Percentiles rank a stretch among this genome's conserved stretches.
phyloP scores from a whole-genome alignment of 2,113 vertebrate species.

The Ptilorrhoa leucosticta region DNA sequence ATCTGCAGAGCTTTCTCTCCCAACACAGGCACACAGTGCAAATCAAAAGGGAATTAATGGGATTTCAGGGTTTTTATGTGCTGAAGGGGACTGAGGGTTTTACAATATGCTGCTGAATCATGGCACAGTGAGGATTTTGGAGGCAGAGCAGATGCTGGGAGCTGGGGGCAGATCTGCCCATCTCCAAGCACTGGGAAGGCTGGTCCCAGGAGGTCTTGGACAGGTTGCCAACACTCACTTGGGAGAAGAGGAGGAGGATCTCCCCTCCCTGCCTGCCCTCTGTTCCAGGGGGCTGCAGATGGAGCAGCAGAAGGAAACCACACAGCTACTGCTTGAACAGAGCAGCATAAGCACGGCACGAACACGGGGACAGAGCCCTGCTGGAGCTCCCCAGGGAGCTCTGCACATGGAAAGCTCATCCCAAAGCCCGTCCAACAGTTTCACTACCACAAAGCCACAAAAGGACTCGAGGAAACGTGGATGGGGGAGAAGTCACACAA shows the following conservation, averaged over 20 bases:
- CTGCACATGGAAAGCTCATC: background rate
- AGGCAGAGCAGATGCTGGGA: background rate
- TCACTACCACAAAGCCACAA: background rate
- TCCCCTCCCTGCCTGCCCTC: background rate
- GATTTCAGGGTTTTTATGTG: background rate
- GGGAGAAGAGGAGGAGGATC: background rate
- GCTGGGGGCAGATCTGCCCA: background rate
- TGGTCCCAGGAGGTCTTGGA: background rate
- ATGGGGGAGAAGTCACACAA: background rate
- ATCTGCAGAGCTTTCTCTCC: background rate
- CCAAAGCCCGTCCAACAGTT: background rate
- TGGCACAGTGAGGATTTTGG: rapidly evolving
- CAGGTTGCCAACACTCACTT: rapidly evolving
- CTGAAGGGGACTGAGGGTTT: background rate
- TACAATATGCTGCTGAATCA: rapidly evolving
- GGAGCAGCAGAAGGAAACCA: conserved; percentile 3
- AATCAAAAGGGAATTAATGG: background rate
- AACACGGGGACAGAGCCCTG: rapidly evolving
- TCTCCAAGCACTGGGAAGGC: background rate
- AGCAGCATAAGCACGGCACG: rapidly evolving
- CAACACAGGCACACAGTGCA: rapidly evolving
- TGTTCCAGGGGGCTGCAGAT: background rate
- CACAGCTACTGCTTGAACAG: background rate
- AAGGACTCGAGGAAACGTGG: background rate
- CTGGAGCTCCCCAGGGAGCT: background rate